These are phyloP conservation scores for Aegotheles bennettii DNA, from an alignment of 2,113 vertebrate species.

Conservation along the genomic window DNA sequence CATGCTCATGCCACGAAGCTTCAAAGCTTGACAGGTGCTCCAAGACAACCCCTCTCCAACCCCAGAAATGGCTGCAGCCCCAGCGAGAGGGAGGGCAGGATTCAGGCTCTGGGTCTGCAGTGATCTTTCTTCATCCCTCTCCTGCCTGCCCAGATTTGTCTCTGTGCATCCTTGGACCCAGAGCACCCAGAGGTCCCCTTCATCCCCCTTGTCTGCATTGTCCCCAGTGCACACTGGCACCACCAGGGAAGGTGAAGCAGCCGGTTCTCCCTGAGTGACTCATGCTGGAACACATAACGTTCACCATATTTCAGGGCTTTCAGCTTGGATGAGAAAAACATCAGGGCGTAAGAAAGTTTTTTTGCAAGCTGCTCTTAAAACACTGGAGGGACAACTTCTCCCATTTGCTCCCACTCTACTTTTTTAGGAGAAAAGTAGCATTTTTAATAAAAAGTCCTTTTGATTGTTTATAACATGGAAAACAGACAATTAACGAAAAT, in stretches of 20 bases:
- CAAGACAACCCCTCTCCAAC: neutral
- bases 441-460: neutral
- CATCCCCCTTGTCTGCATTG: neutral
- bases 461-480: neutral
- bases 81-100: neutral
- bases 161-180: neutral
- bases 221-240: neutral
- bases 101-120: neutral
- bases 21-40: neutral
- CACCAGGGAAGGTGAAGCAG: neutral
- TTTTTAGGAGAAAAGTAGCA: neutral
- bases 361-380: neutral
- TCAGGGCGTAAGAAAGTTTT: neutral
- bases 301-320: conserved; percentile 23
- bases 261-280: neutral
- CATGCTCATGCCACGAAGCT: neutral
- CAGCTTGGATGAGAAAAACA: conserved; percentile 3
- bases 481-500: neutral
- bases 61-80: neutral
- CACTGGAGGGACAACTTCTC: neutral
- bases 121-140: neutral
- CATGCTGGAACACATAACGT: conserved; percentile 13
- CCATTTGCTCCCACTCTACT: neutral
- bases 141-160: neutral
- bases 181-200: neutral